phyloP scores from a whole-genome alignment of 2,888 invertebrate species.

The Agonopterix subpropinquella region DNA sequence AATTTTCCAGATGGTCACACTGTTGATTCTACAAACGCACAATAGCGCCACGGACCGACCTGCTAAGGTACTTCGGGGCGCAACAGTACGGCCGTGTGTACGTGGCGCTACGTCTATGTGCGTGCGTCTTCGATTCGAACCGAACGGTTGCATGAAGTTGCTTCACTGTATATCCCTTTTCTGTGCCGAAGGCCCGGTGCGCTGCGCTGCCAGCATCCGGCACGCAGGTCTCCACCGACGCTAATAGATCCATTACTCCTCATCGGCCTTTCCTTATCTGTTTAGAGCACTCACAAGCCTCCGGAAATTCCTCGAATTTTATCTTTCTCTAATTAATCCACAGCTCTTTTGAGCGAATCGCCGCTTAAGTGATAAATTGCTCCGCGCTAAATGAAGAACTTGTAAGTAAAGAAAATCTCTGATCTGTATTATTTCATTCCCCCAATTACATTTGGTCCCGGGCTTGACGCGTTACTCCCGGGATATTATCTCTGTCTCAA shows the following conservation, averaged over 20 bases:
- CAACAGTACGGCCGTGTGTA: too few species aligned
- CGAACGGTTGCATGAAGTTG: too few species aligned
- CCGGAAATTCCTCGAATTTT: slow-evolving; percentile 64
- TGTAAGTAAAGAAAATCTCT: slow-evolving; percentile 62
- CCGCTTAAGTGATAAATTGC: slow-evolving; percentile 63
- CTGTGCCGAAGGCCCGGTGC: too few species aligned
- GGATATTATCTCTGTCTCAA: slow-evolving; percentile 18
- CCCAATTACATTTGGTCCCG: slow-evolving; percentile 28
- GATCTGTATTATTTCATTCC: slow-evolving; percentile 49
- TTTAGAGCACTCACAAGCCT: slow-evolving; percentile 53
- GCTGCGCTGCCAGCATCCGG: too few species aligned
- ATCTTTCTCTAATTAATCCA: slow-evolving; percentile 69
- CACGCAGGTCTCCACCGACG: background rate
- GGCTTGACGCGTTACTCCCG: slow-evolving; percentile 14
- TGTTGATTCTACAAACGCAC: too few species aligned
- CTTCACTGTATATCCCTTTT: too few species aligned
- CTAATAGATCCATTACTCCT: slow-evolving; percentile 1
- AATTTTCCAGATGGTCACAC: too few species aligned
- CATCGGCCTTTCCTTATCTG: slow-evolving; percentile 47
- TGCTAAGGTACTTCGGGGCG: too few species aligned
- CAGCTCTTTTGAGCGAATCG: slow-evolving; percentile 57
- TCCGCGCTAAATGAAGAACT: slow-evolving; percentile 49
- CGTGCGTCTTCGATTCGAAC: too few species aligned
- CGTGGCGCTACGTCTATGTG: too few species aligned
- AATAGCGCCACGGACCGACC: too few species aligned